Conservation (phyloP, 2,797 vertebrate species). For the Natrix natrix region DNA sequence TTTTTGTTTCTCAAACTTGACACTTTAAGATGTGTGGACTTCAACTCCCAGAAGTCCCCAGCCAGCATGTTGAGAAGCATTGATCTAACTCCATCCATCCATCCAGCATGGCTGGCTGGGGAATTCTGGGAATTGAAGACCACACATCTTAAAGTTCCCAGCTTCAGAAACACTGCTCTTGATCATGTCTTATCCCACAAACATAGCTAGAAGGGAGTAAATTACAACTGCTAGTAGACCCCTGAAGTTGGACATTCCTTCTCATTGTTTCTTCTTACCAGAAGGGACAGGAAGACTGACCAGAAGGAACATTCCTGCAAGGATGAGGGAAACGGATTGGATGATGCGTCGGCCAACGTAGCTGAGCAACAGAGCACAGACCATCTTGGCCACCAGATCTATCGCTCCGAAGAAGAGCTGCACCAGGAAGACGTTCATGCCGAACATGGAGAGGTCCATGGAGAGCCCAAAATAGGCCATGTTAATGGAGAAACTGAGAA, state of each 20-base stretch:
- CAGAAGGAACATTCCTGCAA: constrained; percentile 77
- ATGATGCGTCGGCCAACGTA: constrained; percentile 77
- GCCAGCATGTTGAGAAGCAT: too few relatives aligned
- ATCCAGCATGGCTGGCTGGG: neutral
- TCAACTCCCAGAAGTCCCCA: neutral
- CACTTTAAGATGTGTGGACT: neutral
- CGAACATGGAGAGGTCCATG: constrained; percentile 87
- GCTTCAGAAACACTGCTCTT: neutral
- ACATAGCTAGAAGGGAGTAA: neutral
- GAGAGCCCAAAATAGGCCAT: constrained; percentile 84
- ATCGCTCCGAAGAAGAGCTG: constrained; percentile 85
- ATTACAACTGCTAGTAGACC: neutral
- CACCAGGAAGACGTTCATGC: constrained; percentile 82
- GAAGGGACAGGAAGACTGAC: constrained; percentile 77
- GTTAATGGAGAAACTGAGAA: constrained; percentile 3
- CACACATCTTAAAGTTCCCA: neutral
- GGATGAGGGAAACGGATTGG: constrained; percentile 72
- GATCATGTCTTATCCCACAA: neutral
- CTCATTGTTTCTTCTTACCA: constrained; percentile 64
- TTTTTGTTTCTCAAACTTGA: neutral
- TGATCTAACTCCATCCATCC: too few relatives aligned
- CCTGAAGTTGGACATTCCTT: neutral
- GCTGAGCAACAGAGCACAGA: constrained; percentile 76
- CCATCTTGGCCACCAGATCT: constrained; percentile 83
- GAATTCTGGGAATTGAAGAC: neutral